Conservation (phyloP, 2,113 vertebrate genomes). For the Gambusia holbrooki region DNA sequence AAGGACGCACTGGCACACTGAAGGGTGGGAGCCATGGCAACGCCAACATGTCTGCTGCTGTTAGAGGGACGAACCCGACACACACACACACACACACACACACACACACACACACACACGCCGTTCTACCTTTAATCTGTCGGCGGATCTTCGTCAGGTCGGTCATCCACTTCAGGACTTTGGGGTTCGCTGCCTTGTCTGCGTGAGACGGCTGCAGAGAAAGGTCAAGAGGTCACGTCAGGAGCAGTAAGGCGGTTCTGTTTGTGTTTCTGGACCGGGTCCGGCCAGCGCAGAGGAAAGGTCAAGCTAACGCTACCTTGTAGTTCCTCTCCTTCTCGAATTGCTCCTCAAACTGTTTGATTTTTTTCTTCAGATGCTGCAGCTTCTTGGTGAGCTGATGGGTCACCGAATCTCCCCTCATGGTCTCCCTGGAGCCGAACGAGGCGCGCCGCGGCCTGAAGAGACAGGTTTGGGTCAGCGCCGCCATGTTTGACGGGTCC, state of each 20-base stretch:
- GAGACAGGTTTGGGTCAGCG: not conserved
- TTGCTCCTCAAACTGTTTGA: slow-evolving; percentile 96
- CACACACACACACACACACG: not conserved
- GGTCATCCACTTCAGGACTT: slow-evolving; percentile 98
- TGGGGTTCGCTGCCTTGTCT: slow-evolving; percentile 96
- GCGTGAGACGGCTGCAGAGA: slow-evolving; percentile 89
- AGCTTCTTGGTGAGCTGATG: slow-evolving; percentile 96
- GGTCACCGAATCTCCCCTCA: slow-evolving; percentile 86
- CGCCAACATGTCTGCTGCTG: slow-evolving; percentile 46
- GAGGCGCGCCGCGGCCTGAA: slow-evolving; percentile 90
- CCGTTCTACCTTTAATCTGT: slow-evolving; percentile 93
- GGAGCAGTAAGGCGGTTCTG: not conserved
- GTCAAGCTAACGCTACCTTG: slow-evolving; percentile 77
- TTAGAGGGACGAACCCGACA: slow-evolving; percentile 1
- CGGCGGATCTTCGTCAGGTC: slow-evolving; percentile 95
- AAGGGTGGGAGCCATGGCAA: slow-evolving; percentile 60
- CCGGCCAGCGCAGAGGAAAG: not conserved
- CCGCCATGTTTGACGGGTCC: no score
- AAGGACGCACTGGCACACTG: slow-evolving; percentile 74
- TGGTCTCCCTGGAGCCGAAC: slow-evolving; percentile 92
- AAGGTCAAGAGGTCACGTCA: not conserved
- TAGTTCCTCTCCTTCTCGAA: slow-evolving; percentile 96
- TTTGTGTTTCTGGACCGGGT: not conserved
- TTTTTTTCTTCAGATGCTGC: slow-evolving; percentile 93
- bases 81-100: slow-evolving; percentile 19